Percentiles rank a stretch among this genome's conserved stretches.
phyloP scores from a whole-genome alignment of 2,888 invertebrate genomes.

The Agonum fuliginosum region DNA sequence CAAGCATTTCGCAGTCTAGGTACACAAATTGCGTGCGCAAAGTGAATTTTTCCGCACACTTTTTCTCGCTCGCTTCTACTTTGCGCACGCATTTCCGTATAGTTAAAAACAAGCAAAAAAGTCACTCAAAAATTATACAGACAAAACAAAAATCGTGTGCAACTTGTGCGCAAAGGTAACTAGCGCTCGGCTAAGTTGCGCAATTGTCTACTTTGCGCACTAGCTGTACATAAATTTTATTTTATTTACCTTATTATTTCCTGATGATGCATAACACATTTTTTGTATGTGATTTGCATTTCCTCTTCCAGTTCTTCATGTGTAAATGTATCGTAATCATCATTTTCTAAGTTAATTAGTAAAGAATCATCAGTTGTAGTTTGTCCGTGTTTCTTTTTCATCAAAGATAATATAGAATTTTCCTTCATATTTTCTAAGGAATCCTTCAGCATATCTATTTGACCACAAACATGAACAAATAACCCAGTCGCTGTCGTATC shows the following conservation, averaged over 20 bases:
- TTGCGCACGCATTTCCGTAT: no score
- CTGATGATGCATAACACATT: constrained; percentile 63
- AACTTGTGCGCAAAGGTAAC: no score
- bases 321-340: constrained; percentile 42
- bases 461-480: constrained; percentile 73
- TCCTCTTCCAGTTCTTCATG: constrained; percentile 58
- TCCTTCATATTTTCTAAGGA: constrained; percentile 66
- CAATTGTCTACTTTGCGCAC: no score
- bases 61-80: no score
- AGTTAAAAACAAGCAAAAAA: no score
- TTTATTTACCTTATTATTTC: constrained; percentile 63
- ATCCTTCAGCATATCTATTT: constrained; percentile 72
- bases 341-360: constrained; percentile 9
- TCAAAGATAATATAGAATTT: constrained; percentile 28
- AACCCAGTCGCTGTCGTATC: constrained; percentile 73
- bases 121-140: no score
- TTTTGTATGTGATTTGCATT: constrained; percentile 61
- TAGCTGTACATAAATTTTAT: neutral
- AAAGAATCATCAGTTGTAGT: neutral
- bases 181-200: no score
- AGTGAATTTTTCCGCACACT: no score
- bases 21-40: no score
- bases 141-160: no score
- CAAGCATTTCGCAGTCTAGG: no score
- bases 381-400: constrained; percentile 36